Base-by-base conservation (phyloP, 2,797 vertebrate species). In the Pelochelys cantorii region DNA sequence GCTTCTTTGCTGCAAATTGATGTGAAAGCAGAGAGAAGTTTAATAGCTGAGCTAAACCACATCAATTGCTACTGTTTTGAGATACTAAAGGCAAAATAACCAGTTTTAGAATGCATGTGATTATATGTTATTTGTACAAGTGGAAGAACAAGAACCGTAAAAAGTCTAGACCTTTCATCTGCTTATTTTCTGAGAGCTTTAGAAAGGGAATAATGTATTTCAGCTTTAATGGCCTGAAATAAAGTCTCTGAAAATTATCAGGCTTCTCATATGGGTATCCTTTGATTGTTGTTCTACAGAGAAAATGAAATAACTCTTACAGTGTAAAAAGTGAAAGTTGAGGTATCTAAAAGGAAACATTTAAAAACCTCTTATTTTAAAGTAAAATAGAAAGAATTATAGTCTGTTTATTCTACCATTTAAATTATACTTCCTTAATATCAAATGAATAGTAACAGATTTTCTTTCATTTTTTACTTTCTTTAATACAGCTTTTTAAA, bases 51-150 rank as follows among this genome's bases (percentile, higher is more conserved):
- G 98, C 94, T 95, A 97, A 97, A 98, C 94, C 95, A 97, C 97
- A 96, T 98, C 97, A 98, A 97, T 98, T 98, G 98, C 94, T 98
- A 97, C 98, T 96, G 98, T 98, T 99, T 98, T 97, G 96, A 97
- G 95, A 96, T 97, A 98, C 92, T 96, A 98, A 99, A 99, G 98
- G 98, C 98, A 98, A 99, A 97, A 97, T 54, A 92, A 98, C 97
- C 96, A 97, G 97, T 97, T 97, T 98, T 97, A 92, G 95, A 98
- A 98, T 98, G 97, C 97, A 97, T 97, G 98, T 97, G 99, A 99
- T 99, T 99, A 99, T 97, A 97, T 98, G 97, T 98, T 97, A 99
- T 99, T 99, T 99, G 97, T 97, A 95, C 96, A 98, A 98, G 98
- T 98, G 98, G 96, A 84, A 95, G 98, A 98, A 98, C 97, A 98